These are phyloP conservation scores for Tachycineta bicolor DNA, from an alignment of 2,113 vertebrate genomes.

Conservation along the genomic window DNA sequence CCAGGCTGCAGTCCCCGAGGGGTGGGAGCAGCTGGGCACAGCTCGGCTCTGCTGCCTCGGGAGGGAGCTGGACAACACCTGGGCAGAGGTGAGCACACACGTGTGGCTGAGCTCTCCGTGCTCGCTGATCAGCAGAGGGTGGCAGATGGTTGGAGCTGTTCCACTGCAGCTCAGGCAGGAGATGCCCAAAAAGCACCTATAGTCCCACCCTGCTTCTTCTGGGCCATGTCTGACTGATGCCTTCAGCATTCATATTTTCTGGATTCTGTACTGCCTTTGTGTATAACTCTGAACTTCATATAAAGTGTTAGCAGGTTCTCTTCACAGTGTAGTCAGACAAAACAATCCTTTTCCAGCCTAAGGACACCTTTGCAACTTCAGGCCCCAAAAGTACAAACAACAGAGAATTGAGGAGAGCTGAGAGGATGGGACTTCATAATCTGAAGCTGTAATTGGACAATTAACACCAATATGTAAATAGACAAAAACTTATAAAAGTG, in stretches of 20 bases:
- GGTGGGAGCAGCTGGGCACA: neutral
- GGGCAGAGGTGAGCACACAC: neutral
- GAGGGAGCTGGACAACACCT: neutral
- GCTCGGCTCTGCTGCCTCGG: neutral
- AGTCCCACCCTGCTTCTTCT: neutral
- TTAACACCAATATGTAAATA: neutral
- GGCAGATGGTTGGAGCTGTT: neutral
- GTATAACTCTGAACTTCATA: neutral
- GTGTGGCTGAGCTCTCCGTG: accelerated
- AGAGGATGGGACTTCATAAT: neutral
- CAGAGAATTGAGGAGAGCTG: neutral
- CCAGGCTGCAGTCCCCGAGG: neutral
- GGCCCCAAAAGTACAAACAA: neutral
- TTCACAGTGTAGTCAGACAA: neutral
- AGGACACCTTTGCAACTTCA: neutral
- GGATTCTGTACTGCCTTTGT: neutral
- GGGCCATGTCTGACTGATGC: neutral
- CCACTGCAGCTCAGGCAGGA: neutral
- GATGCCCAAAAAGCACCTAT: neutral
- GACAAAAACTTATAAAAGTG: neutral
- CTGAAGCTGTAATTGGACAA: neutral
- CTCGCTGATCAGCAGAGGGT: slow-evolving; percentile 25
- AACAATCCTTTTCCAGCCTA: neutral
- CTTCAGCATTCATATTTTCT: neutral
- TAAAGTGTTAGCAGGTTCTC: neutral